A percentile compares a stretch with the other conserved stretches of the same genome.
Conservation (phyloP, 2,888 invertebrate genomes). For the Diachrysia chrysitis region DNA sequence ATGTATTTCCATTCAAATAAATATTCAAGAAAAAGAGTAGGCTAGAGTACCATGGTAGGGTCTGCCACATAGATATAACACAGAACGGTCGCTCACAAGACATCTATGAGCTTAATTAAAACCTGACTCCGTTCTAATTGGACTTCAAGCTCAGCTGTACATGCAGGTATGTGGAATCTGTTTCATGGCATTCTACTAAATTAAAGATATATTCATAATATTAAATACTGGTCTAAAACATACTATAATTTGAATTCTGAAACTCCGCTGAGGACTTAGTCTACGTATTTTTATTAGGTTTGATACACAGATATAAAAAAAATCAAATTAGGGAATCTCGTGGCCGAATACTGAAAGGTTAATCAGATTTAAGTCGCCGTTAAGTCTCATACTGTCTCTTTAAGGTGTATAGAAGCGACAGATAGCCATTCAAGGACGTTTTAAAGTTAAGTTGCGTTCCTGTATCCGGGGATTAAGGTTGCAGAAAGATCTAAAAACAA, state of each 20-base stretch:
- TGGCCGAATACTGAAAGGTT: too few relatives aligned
- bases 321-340: too few relatives aligned
- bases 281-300: not conserved
- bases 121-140: slow-evolving; percentile 39
- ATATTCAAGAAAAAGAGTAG: too few relatives aligned
- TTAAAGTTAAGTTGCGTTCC: too few relatives aligned
- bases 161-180: not conserved
- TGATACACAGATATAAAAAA: not conserved
- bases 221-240: not conserved
- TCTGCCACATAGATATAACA: not conserved
- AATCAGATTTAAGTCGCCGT: too few relatives aligned
- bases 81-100: slow-evolving; percentile 23
- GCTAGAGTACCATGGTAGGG: not conserved
- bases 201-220: not conserved
- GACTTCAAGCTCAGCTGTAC: slow-evolving; percentile 24
- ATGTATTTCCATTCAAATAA: too few relatives aligned
- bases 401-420: too few relatives aligned
- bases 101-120: slow-evolving; percentile 55
- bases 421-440: too few relatives aligned
- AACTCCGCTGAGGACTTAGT: not conserved
- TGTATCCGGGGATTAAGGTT: too few relatives aligned
- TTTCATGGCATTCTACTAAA: not conserved
- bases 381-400: too few relatives aligned
- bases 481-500: too few relatives aligned
- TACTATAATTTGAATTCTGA: not conserved